phyloP scores from a whole-genome alignment of 2,113 vertebrate genomes.

The Mesembrinibis cayennensis region DNA sequence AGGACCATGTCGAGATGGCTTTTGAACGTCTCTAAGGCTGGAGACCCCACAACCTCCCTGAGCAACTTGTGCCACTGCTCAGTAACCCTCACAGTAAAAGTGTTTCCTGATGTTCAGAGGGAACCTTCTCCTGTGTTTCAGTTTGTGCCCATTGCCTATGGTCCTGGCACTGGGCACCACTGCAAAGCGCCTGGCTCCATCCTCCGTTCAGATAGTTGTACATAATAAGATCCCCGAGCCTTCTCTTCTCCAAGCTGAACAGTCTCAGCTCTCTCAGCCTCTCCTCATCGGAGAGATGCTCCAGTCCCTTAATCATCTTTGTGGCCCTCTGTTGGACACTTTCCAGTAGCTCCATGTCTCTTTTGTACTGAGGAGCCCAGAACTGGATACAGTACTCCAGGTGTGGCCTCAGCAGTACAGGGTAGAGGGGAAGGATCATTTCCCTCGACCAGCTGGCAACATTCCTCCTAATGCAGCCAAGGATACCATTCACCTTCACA shows the following conservation, averaged over 20 bases:
- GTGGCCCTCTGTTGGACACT: not conserved
- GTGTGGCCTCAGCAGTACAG: not conserved
- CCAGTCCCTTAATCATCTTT: not conserved
- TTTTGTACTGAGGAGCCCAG: not conserved
- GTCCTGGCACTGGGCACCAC: not conserved
- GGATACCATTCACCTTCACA: not conserved
- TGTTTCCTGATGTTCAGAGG: not conserved
- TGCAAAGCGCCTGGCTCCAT: not conserved
- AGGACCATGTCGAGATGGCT: not conserved
- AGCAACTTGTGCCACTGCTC: not conserved
- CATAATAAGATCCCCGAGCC: not conserved
- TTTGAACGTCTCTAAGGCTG: not conserved
- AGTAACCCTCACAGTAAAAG: not conserved
- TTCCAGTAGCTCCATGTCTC: not conserved
- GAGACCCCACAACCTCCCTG: not conserved
- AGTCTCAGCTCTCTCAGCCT: not conserved
- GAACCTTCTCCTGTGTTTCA: not conserved
- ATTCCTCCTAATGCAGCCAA: not conserved
- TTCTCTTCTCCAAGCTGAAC: not conserved
- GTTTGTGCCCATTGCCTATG: not conserved
- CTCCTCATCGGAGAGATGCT: not conserved
- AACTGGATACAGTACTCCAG: not conserved
- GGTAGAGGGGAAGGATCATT: not conserved
- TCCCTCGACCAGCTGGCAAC: not conserved
- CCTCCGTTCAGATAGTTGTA: not conserved